These are phyloP conservation scores for Palythoa caribaeorum DNA, from an alignment of 92 coral and sea anemone genomes.

Conservation along the genomic window DNA sequence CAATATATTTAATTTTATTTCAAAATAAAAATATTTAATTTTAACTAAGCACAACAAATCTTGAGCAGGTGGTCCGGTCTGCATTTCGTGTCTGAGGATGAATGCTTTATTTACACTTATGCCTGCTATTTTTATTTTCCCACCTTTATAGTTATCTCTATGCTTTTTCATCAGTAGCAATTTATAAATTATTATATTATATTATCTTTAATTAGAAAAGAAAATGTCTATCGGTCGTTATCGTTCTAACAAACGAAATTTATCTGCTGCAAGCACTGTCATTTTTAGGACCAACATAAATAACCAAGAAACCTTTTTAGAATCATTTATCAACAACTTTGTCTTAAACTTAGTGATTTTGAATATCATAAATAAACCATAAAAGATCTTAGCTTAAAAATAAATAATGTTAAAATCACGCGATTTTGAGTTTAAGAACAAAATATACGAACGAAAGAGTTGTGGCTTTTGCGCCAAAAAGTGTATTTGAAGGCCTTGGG, in stretches of 20 bases:
- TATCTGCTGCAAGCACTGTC: too few species aligned
- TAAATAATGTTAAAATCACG: slow-evolving; percentile 1
- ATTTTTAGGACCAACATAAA: too few species aligned
- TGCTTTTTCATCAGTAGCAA: not conserved
- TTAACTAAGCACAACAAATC: not conserved
- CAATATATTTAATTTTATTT: not conserved
- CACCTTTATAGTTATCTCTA: not conserved
- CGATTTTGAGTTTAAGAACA: not conserved
- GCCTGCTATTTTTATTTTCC: not conserved
- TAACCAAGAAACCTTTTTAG: too few species aligned
- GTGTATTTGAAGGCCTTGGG: slow-evolving; percentile 20
- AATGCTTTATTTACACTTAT: slow-evolving; percentile 1
- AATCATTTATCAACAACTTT: too few species aligned
- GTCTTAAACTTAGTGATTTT: not conserved
- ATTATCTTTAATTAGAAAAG: not conserved
- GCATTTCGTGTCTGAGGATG: not conserved
- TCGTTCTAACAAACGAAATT: too few species aligned
- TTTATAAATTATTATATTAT: not conserved
- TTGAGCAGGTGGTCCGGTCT: not conserved
- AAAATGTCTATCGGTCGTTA: not conserved
- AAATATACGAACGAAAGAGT: not conserved
- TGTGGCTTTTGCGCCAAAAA: not conserved
- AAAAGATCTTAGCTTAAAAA: not conserved
- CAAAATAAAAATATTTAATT: not conserved
- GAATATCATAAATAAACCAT: slow-evolving; percentile 9